Base-by-base conservation (phyloP, 2,888 invertebrate species). In the Eristalis pertinax region DNA sequence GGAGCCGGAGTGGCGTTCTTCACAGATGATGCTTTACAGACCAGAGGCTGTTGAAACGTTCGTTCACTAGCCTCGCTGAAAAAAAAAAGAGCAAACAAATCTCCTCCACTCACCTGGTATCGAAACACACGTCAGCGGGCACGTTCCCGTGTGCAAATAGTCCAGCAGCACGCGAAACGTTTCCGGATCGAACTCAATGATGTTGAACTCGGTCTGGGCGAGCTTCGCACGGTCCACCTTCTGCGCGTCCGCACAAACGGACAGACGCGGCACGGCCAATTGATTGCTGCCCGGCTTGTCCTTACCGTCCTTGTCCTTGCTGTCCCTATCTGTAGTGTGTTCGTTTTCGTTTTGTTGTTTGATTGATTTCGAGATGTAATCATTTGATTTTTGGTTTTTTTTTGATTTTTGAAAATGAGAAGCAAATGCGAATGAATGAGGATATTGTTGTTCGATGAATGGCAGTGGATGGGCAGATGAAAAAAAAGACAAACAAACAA, bases 111-210 rank as follows among this genome's bases (percentile, higher is more conserved):
- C 74, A 93, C 98, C 98, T 13, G 98, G 98, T 91, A 98, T 98
- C 88, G 97, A 97, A 89, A 97, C 96, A 93, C 98, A 98, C 2
- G 98, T 98, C 67, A 98, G 93, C 0, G 98, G 97, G 93, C 98
- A 98, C 81, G 97, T 97, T 81, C 98, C 98, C 19, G 98, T 98
- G 93, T 98, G 98, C 89, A 98, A 94, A 93, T 98, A 98, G 93
- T 98, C 98, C 93, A 98, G 94, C 2, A 98, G 94, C 90, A 97
- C 97, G 87, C 97, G 95, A 93, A 98, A 98, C 11, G 98, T 98
- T 89, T 98, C 98, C 63, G 98, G 96, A 93, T 98, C 98, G 93
- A 98, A 98, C 93, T 98, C 98, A 91, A 98, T 98, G 92, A 98
- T 98, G 89, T 97, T 97, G 94, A 98, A 98, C 96, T 98, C 98